Conservation (phyloP, 2,888 invertebrate genomes). For the Clepsis dumicolana region DNA sequence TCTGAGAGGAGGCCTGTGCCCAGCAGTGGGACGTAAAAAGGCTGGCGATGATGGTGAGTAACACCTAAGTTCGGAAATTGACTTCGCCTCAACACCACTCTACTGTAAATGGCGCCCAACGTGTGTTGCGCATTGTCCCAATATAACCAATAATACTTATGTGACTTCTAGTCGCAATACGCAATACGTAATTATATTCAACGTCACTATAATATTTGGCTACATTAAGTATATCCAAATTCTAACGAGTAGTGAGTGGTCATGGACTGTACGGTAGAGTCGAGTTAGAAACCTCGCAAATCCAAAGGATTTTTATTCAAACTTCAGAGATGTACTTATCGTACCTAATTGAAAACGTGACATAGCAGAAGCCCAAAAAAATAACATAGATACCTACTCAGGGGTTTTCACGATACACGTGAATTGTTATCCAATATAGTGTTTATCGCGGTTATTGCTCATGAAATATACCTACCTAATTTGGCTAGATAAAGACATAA, state of each 20-base stretch:
- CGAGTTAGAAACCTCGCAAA: not conserved
- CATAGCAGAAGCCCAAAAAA: not conserved
- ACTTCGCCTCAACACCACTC: not conserved
- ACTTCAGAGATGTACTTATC: not conserved
- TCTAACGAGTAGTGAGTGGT: not conserved
- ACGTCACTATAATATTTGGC: too few species aligned
- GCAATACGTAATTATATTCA: too few species aligned
- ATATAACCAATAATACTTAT: too few species aligned
- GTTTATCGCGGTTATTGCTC: constrained; percentile 7
- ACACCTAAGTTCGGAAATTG: not conserved
- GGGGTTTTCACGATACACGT: not conserved
- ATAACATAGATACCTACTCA: not conserved
- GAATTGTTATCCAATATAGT: not conserved
- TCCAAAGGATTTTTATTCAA: not conserved
- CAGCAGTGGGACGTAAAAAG: too few species aligned
- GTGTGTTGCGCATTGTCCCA: not conserved
- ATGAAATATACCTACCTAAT: not conserved
- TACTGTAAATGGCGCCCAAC: not conserved
- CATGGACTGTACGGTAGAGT: not conserved
- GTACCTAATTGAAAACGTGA: not conserved
- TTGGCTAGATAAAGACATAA: constrained; percentile 1
- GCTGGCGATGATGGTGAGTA: too few species aligned
- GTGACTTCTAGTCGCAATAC: too few species aligned
- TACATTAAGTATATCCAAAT: too few species aligned
- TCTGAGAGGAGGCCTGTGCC: too few species aligned